These are phyloP conservation scores for Helleia helle DNA, from an alignment of 2,888 invertebrate species.

Conservation along the genomic window DNA sequence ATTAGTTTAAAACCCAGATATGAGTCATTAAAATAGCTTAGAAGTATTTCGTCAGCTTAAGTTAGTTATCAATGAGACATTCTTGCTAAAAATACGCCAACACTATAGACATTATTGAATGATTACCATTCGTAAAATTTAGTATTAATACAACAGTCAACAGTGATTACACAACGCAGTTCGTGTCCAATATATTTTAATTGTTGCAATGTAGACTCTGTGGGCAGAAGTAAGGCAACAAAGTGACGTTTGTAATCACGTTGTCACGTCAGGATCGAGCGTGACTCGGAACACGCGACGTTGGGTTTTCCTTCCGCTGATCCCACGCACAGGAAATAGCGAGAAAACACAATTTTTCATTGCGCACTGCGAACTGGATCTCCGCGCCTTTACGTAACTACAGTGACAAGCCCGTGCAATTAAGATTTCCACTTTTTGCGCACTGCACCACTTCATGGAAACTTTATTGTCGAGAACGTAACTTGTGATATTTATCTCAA, in stretches of 20 bases:
- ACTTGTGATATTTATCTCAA: conserved; percentile 62
- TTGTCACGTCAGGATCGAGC: conserved; percentile 26
- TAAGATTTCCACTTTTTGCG: conserved; percentile 71
- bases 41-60: too few species aligned
- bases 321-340: conserved; percentile 58
- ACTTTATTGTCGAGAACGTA: conserved; percentile 68
- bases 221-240: conserved; percentile 32
- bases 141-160: too few species aligned
- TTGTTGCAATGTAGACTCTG: conserved; percentile 6
- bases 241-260: conserved; percentile 25
- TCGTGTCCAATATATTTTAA: conserved; percentile 9
- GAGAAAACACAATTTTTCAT: conserved; percentile 67
- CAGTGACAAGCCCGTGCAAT: conserved; percentile 61
- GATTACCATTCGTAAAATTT: too few species aligned
- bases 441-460: conserved; percentile 69
- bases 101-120: too few species aligned
- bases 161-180: too few species aligned
- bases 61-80: too few species aligned
- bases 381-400: conserved; percentile 63
- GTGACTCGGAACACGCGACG: conserved; percentile 58
- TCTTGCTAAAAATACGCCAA: too few species aligned
- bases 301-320: conserved; percentile 67
- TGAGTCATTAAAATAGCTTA: too few species aligned
- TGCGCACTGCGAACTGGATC: conserved; percentile 57
- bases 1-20: too few species aligned